Conservation (phyloP, 1,140 invertebrate species). For the Ptiloglossa arizonensis region DNA sequence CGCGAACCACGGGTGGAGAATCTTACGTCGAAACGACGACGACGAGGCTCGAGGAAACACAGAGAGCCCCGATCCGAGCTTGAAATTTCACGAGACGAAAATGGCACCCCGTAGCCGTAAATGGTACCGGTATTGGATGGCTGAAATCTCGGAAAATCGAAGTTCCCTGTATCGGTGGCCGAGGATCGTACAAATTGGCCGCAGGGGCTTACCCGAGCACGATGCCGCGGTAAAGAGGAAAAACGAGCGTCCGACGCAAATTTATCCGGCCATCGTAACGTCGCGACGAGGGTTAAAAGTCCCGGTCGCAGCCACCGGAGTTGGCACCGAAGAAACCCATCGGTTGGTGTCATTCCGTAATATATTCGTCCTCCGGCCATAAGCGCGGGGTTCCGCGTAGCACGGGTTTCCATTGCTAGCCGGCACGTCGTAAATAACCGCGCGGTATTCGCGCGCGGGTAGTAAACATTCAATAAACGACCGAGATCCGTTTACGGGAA, state of each 20-base stretch:
- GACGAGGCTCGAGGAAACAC: too few species aligned
- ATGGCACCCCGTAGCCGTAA: too few species aligned
- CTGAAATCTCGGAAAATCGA: not conserved
- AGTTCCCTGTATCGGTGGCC: not conserved
- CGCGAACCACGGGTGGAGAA: too few species aligned
- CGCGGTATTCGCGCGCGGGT: slow-evolving; percentile 68
- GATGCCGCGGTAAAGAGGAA: not conserved
- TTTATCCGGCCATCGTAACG: slow-evolving; percentile 13
- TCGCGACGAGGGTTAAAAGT: slow-evolving; percentile 16
- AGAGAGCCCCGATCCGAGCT: too few species aligned
- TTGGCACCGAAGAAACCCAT: slow-evolving; percentile 45
- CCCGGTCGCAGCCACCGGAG: not conserved
- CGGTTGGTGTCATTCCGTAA: slow-evolving; percentile 39
- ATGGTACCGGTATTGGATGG: not conserved
- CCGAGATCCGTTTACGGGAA: slow-evolving; percentile 77
- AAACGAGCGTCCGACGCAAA: not conserved
- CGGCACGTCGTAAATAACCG: slow-evolving; percentile 74
- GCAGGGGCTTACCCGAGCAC: not conserved
- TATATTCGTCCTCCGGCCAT: slow-evolving; percentile 21
- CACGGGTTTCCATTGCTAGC: slow-evolving; percentile 66
- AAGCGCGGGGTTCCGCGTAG: slow-evolving; percentile 43
- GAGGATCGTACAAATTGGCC: not conserved
- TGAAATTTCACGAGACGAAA: too few species aligned
- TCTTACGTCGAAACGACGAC: too few species aligned
- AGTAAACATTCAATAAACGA: slow-evolving; percentile 79